Evolutionary conservation across 1,140 invertebrate species (phyloP), one percentile per base, ranked within the genome.

Genomic region (Brachionus paranguensis): DNA sequence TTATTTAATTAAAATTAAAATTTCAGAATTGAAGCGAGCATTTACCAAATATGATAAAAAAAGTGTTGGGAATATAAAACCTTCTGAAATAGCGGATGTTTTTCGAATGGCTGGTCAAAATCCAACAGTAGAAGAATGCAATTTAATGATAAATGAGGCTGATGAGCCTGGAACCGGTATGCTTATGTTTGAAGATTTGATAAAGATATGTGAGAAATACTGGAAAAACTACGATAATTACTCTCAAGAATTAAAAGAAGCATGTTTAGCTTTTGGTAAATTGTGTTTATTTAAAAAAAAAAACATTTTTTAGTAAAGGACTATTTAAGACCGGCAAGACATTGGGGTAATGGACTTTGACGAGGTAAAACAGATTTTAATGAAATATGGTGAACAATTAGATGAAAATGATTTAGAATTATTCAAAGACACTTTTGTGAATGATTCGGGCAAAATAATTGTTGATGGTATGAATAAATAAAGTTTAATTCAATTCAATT

Each of bases 81-180:
- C 78, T 14, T 64, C 33, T 24, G 78, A 81, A 68, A 81, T 81
- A 41, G 78, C 78, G 1, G 78, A 81, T 81, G 78, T 81, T 3
- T 81, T 81, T 68, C 53, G 78, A 4, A 81, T 81, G 78, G 78
- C 78, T 5, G 78, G 78, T 11, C 78, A 81, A 64, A 81, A 81
- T 68, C 78, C 78, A 8, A 81, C 78, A 33, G n/a, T 81, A 20
- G 78, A 81, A 64, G 78, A 81, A 14, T 43, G 33, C 17, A 64
- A 81, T 45, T 37, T 64, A 37, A 81, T 81, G 78, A 64, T 81
- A 20, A 24, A 29, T 29, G 78, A 81, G 33, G 78, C 78, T 12
- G 53, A 81, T 1, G 78, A 81, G 41, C 78, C 78, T n/a, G 78
- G 78, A 37, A 79, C 74, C 47, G 78, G 78, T 8, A 81, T 81